phyloP scores from a whole-genome alignment of 2,888 invertebrate genomes.

The Chrysodeixis includens region DNA sequence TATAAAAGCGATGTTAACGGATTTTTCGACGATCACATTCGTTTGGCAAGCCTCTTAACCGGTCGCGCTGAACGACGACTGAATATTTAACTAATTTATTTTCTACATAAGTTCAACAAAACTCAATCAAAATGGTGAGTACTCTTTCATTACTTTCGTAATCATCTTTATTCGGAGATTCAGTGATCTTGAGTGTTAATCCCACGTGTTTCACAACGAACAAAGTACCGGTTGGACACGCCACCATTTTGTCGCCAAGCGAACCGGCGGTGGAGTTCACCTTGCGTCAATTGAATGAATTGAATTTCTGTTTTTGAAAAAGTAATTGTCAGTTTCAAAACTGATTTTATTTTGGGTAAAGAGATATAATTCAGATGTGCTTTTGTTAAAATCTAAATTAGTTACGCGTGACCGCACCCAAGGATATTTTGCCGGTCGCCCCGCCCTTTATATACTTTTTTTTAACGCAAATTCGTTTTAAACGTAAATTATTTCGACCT shows the following conservation, averaged over 20 bases:
- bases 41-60: constrained; percentile 92
- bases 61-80: constrained; percentile 90
- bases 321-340: constrained; percentile 21
- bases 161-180: constrained; percentile 31
- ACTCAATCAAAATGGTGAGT: constrained; percentile 88
- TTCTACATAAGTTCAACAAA: constrained; percentile 84
- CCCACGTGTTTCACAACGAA: constrained; percentile 39
- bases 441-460: constrained; percentile 38
- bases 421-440: constrained; percentile 60
- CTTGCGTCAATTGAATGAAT: constrained; percentile 12
- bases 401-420: constrained; percentile 49
- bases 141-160: constrained; percentile 46
- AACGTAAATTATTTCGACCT: too few relatives aligned
- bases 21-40: constrained; percentile 86
- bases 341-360: constrained; percentile 46
- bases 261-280: constrained; percentile 57
- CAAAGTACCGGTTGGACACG: constrained; percentile 73
- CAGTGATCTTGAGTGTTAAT: constrained; percentile 13
- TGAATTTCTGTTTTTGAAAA: constrained; percentile 22
- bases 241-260: constrained; percentile 84
- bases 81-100: constrained; percentile 82
- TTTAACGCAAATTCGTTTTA: background rate
- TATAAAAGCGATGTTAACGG: constrained; percentile 89
- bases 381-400: constrained; percentile 46
- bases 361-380: constrained; percentile 41